Evolutionary conservation across 2,888 invertebrate species (phyloP).

Genomic region (Pterostichus madidus): DNA sequence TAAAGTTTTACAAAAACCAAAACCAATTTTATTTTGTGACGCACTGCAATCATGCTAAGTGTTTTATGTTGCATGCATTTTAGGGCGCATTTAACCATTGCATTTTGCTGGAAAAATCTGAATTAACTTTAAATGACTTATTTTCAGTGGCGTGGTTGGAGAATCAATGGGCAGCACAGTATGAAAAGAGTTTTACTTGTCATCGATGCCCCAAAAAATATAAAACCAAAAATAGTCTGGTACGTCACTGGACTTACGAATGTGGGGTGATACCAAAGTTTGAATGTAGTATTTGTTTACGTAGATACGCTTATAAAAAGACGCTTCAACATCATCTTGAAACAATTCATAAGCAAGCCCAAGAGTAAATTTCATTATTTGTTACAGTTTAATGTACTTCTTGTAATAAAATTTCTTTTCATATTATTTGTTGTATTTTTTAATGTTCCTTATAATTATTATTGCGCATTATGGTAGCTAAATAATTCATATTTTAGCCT

Average conservation of each 20-base stretch:
- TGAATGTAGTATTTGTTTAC: conserved; percentile 68
- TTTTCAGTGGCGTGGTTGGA: conserved; percentile 48
- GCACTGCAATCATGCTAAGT: background rate
- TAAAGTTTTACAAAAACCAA: too few relatives aligned
- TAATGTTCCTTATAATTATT: background rate
- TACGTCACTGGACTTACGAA: conserved; percentile 70
- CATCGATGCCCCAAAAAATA: conserved; percentile 67
- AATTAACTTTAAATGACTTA: conserved; percentile 25
- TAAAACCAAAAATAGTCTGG: conserved; percentile 67
- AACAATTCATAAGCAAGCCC: conserved; percentile 14
- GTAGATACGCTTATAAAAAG: conserved; percentile 54
- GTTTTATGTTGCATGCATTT: conserved; percentile 15
- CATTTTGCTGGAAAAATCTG: background rate
- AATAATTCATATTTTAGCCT: too few relatives aligned
- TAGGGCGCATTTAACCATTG: background rate
- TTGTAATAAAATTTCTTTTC: background rate
- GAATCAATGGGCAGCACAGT: conserved; percentile 17
- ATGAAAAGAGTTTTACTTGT: conserved; percentile 59
- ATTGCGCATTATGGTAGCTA: background rate
- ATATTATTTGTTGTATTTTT: conserved; percentile 14
- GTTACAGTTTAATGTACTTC: background rate
- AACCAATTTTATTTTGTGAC: background rate
- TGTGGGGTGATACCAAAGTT: conserved; percentile 70
- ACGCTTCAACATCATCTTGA: conserved; percentile 48
- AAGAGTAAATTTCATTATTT: background rate